Percentiles rank a stretch among this genome's conserved stretches.
Evolutionary conservation across 2,797 vertebrate species (phyloP).

Genomic region (Hippopotamyrus pictus): DNA sequence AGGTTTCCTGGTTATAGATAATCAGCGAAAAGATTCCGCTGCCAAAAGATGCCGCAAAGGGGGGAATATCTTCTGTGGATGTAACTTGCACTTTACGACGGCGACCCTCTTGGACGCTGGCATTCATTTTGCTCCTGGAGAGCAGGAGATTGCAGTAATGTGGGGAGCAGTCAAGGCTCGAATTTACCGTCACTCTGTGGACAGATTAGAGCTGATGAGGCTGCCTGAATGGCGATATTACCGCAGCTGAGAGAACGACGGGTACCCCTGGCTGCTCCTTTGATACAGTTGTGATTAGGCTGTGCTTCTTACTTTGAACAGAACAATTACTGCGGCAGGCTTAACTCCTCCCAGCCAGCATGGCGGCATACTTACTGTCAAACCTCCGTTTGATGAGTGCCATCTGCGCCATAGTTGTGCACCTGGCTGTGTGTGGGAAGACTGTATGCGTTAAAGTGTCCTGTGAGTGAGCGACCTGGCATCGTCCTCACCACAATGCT

Average conservation of each 20-base stretch:
- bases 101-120: not conserved
- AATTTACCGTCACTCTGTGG: not conserved
- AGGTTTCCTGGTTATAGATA: not conserved
- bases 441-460: not conserved
- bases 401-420: not conserved
- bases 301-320: not conserved
- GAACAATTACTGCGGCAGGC: not conserved
- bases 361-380: not conserved
- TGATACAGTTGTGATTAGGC: not conserved
- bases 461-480: not conserved
- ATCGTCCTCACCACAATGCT: not conserved
- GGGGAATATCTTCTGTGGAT: not conserved
- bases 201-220: not conserved
- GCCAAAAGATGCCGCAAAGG: not conserved
- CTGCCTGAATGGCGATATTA: not conserved
- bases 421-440: not conserved
- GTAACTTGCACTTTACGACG: not conserved
- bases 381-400: not conserved
- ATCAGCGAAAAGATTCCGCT: not conserved
- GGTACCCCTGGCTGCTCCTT: not conserved
- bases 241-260: not conserved
- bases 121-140: not conserved
- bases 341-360: not conserved
- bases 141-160: not conserved
- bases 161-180: not conserved